Evolutionary conservation across 2,888 invertebrate species (phyloP).

Genomic region (Drosophila quinaria): DNA sequence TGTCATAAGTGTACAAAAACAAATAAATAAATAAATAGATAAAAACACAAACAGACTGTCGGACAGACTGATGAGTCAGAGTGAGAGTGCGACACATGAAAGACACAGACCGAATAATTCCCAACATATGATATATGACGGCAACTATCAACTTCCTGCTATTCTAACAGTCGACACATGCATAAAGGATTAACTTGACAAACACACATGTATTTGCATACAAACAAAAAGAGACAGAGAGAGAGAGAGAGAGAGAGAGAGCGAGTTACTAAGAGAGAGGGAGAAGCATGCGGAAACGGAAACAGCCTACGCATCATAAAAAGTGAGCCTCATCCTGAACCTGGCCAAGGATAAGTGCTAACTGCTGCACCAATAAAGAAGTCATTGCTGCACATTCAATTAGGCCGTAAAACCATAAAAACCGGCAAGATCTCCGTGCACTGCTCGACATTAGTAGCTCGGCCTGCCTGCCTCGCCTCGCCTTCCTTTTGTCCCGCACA

Average conservation of each 20-base stretch:
- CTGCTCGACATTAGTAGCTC: constrained; percentile 77
- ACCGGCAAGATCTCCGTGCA: constrained; percentile 52
- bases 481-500: constrained; percentile 1
- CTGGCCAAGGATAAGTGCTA: constrained; percentile 54
- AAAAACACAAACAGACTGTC: constrained; percentile 65
- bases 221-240: neutral
- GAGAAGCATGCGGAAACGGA: constrained; percentile 67
- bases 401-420: constrained; percentile 77
- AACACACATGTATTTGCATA: constrained; percentile 66
- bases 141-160: constrained; percentile 70
- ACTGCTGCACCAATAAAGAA: constrained; percentile 77
- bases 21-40: constrained; percentile 77
- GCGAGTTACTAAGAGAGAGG: neutral
- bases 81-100: constrained; percentile 65
- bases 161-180: constrained; percentile 60
- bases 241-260: neutral
- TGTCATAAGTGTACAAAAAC: constrained; percentile 78
- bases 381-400: constrained; percentile 63
- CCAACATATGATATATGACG: constrained; percentile 69
- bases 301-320: constrained; percentile 39
- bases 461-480: constrained; percentile 9
- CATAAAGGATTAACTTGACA: constrained; percentile 68
- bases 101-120: constrained; percentile 75
- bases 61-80: constrained; percentile 26
- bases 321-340: constrained; percentile 25